These are phyloP conservation scores for Rhegmatorhina hoffmannsi DNA, from an alignment of 2,113 vertebrate species.

Conservation along the genomic window DNA sequence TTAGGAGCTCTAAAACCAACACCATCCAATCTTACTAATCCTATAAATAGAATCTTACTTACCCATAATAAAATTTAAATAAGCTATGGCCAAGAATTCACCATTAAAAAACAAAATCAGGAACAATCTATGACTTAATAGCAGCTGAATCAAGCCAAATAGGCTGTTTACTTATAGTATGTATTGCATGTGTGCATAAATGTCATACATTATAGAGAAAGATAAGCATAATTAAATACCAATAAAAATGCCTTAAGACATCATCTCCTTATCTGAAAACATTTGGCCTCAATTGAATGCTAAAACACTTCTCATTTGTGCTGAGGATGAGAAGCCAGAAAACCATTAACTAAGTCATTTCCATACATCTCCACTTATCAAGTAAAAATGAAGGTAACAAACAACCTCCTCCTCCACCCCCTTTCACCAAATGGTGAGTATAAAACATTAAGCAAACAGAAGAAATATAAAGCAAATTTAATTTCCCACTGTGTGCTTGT, in stretches of 20 bases:
- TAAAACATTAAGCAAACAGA: conserved; percentile 37
- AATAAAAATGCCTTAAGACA: neutral
- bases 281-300: conserved; percentile 6
- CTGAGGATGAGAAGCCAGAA: conserved; percentile 13
- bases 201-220: neutral
- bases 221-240: neutral
- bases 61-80: neutral
- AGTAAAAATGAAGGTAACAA: conserved; percentile 52
- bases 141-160: neutral
- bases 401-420: conserved; percentile 58
- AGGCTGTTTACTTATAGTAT: neutral
- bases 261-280: conserved; percentile 13
- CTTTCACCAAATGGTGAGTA: conserved; percentile 51
- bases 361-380: conserved; percentile 9
- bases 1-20: neutral
- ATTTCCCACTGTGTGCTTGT: neutral
- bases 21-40: neutral
- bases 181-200: neutral
- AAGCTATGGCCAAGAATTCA: neutral
- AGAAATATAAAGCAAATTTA: neutral
- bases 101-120: neutral
- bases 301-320: conserved; percentile 24
- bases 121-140: neutral
- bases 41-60: neutral
- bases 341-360: conserved; percentile 48